Conservation (phyloP, 2,888 invertebrate species). For the Opisthograptis luteolata region DNA sequence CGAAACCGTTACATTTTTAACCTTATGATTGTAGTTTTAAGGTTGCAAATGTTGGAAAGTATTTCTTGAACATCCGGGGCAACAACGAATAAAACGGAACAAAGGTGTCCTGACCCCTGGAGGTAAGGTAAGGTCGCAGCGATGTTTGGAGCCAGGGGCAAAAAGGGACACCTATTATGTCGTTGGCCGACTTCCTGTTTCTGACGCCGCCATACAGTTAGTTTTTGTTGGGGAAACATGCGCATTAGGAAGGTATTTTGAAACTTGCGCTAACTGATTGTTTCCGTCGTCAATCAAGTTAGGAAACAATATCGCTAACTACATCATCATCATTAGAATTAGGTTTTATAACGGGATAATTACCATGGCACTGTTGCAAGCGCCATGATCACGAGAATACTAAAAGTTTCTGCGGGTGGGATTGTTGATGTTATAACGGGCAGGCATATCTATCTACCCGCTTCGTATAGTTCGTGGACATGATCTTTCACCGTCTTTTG, state of each 20-base stretch:
- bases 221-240: slow-evolving; percentile 24
- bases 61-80: slow-evolving; percentile 5
- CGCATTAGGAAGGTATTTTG: neutral
- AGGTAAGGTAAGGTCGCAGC: slow-evolving; percentile 24
- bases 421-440: too few species aligned
- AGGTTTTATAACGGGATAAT: too few species aligned
- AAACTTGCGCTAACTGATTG: too few species aligned
- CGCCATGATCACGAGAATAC: too few species aligned
- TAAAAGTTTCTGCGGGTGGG: too few species aligned
- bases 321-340: too few species aligned
- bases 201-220: slow-evolving; percentile 17
- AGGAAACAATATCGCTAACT: too few species aligned
- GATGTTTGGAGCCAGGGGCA: slow-evolving; percentile 29
- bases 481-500: too few species aligned
- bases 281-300: too few species aligned
- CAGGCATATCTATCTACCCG: too few species aligned
- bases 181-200: slow-evolving; percentile 27
- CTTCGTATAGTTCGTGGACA: too few species aligned
- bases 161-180: slow-evolving; percentile 38
- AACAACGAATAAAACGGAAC: slow-evolving; percentile 29
- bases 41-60: neutral
- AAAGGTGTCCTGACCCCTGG: slow-evolving; percentile 30
- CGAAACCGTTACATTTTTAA: neutral
- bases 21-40: neutral
- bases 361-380: too few species aligned